Percentiles rank a stretch among this genome's conserved stretches.
Conservation (phyloP, 2,888 invertebrate genomes). For the Melinopterus prodromus region DNA sequence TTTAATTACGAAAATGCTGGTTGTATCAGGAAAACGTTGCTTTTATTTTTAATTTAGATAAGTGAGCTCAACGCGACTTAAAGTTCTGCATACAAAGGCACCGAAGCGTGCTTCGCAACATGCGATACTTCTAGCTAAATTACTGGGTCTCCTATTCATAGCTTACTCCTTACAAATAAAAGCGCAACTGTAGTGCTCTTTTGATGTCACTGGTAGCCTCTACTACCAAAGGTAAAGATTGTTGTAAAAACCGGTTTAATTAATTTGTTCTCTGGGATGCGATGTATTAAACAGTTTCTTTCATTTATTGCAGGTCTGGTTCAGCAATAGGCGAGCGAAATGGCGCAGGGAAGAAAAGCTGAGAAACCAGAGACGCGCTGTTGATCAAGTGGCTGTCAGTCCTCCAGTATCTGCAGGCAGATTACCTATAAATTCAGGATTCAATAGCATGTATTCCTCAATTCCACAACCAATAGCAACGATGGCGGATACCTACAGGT, state of each 20-base stretch:
- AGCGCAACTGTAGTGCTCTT: background rate
- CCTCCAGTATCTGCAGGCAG: conserved; percentile 69
- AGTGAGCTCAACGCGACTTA: background rate
- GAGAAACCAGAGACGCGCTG: conserved; percentile 84
- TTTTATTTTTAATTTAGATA: conserved; percentile 4
- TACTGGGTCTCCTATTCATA: conserved; percentile 45
- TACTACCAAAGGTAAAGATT: too few relatives aligned
- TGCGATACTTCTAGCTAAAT: conserved; percentile 45
- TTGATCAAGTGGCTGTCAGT: conserved; percentile 65
- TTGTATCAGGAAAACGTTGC: background rate
- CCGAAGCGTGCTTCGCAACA: background rate
- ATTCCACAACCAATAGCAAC: conserved; percentile 94
- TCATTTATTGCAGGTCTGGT: conserved; percentile 87
- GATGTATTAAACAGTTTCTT: background rate
- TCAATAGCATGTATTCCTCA: conserved; percentile 95
- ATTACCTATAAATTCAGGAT: conserved; percentile 83
- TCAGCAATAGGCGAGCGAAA: conserved; percentile 98
- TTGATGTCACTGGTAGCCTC: background rate
- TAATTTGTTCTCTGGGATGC: background rate
- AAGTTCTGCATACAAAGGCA: background rate
- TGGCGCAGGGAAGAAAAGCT: conserved; percentile 99
- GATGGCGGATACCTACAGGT: conserved; percentile 90
- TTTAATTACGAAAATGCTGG: background rate
- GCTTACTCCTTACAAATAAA: conserved; percentile 26
- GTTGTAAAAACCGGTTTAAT: background rate